phyloP scores from a whole-genome alignment of 2,797 vertebrate genomes.

The Pseudotriccus pelzelni region DNA sequence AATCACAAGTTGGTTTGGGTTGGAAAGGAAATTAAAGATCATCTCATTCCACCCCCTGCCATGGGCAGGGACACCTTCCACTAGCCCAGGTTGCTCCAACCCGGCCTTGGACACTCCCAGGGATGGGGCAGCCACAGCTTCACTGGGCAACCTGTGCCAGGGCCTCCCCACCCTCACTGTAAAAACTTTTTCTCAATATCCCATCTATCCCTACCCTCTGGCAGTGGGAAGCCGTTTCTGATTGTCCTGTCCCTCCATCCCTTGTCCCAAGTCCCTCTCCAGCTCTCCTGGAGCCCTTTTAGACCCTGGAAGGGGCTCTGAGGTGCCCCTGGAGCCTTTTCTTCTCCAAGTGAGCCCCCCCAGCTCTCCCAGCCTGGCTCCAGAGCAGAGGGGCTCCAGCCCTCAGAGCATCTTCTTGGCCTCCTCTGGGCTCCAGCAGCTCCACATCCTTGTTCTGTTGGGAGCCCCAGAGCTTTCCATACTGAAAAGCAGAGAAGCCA shows the following conservation, averaged over 20 bases:
- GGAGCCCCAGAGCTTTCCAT: neutral
- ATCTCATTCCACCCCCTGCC: fast-evolving
- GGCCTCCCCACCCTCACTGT: neutral
- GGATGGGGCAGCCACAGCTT: neutral
- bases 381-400: neutral
- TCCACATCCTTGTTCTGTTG: neutral
- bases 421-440: neutral
- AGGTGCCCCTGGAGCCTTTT: neutral
- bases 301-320: neutral
- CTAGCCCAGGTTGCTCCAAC: neutral
- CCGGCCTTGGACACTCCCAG: neutral
- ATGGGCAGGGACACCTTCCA: neutral
- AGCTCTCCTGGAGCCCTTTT: neutral
- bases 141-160: neutral
- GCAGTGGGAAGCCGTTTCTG: neutral
- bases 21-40: fast-evolving
- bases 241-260: neutral
- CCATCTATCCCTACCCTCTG: neutral
- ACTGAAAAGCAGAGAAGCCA: neutral
- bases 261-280: neutral
- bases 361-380: neutral
- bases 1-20: neutral
- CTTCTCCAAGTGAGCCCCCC: neutral
- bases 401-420: neutral
- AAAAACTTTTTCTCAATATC: neutral